Base-by-base conservation (phyloP, 2,888 invertebrate species). In the Chalcis sispes region DNA sequence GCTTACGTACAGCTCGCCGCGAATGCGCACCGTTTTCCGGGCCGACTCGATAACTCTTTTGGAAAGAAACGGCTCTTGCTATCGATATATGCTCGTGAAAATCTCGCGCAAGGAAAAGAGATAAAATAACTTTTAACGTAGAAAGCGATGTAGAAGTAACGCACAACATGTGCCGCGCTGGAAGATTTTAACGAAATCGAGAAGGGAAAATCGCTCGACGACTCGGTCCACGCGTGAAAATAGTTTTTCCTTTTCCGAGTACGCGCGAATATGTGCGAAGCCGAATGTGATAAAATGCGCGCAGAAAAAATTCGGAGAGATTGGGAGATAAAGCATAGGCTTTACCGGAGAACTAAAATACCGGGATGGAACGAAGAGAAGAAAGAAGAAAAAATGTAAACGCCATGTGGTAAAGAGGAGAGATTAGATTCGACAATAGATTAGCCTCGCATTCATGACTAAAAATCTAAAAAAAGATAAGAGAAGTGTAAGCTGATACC, bases 41-140 rank as follows among this genome's bases (percentile, higher is more conserved):
- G 78, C 69, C 70, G n/a, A n/a, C 79, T 79, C 79, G 81, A 82
- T 81, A 82, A 81, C 78, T 81, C 81, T 80, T 77, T 77, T 76
- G 1, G 74, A 0, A 50, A 80, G 82, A 82, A 81, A 84, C 80
- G 80, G 71, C 72, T 40, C 72, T 42, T 27, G 42, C 65, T 36
- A 62, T 69, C 25, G 29, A n/a, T n/a, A n/a, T n/a, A n/a, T n/a
- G n/a, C n/a, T n/a, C n/a, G n/a, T n/a, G 62, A 56, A 42, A 62
- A 52, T 25, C 15, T 59, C 7, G 10, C 5, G 54, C 40, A 23
- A 66, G 40, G 25, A 25, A 64, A 46, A 62, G 54, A 15, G 46
- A 13, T 7, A 46, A 20, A 29, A 40, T 42, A 42, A 42, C 32
- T 32, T 8, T 15, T 2, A 4, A 42, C 13, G 2, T 13, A 18